Percentiles rank a stretch among this genome's conserved stretches.
Conservation (phyloP, 1,140 invertebrate species). For the Stegodyphus dumicola region DNA sequence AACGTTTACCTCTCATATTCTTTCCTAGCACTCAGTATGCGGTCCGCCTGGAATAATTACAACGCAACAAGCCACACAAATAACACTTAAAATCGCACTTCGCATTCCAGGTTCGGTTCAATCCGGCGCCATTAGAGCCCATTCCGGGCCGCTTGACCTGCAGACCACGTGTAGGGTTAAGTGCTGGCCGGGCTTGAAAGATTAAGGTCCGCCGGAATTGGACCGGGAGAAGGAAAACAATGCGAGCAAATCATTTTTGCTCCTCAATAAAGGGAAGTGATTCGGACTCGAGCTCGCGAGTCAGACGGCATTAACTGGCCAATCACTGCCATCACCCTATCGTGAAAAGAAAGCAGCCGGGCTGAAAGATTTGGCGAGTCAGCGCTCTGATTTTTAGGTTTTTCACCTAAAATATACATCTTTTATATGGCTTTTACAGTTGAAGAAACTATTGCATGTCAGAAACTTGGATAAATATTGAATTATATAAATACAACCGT, state of each 20-base stretch:
- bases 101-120: background rate
- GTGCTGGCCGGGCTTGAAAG: background rate
- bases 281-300: conserved; percentile 10
- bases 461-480: too few species aligned
- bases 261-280: conserved; percentile 57
- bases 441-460: too few species aligned
- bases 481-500: too few species aligned
- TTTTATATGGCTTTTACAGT: too few species aligned
- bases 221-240: too few species aligned
- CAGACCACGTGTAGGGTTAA: conserved; percentile 55
- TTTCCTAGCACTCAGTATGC: too few species aligned
- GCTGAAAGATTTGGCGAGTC: conserved; percentile 21
- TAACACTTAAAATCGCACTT: conserved; percentile 23
- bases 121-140: background rate
- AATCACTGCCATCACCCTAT: conserved; percentile 57
- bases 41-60: conserved; percentile 4
- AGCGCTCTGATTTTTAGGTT: background rate
- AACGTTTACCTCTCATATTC: background rate
- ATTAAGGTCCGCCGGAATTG: background rate
- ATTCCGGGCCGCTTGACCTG: conserved; percentile 41
- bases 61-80: background rate
- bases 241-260: conserved; percentile 36
- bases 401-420: too few species aligned
- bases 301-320: conserved; percentile 43
- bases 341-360: conserved; percentile 8